Evolutionary conservation across 64 coral and sea anemone species (phyloP), one percentile per base, ranked within the genome.

Genomic region (Dendronephthya gigantea): DNA sequence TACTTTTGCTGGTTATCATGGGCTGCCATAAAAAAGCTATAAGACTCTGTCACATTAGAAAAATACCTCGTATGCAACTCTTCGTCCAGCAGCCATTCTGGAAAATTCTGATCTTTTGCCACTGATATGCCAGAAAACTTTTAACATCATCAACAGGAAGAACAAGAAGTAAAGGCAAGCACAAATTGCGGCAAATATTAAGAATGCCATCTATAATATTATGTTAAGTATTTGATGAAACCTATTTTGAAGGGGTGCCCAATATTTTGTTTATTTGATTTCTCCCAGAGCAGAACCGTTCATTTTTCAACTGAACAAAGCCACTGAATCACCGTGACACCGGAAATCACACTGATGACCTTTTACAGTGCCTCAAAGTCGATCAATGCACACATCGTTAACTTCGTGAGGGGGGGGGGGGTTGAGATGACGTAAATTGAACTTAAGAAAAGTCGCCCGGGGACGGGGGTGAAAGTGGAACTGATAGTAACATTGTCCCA

Each of bases 111-210:
- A 83, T 38, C 84, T 68, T 25, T 93, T 98, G 23, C 95, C 90
- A 13, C 90, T 92, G 66, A 98, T 93, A 75, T 93, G 93, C 68
- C 85, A 93, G 35, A 98, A 98, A 23, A 98, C 95, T 90, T 83
- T 93, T n/a, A 98, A 86, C n/a, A 97, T 87, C 91, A 97, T 91
- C 16, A 93, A 56, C 43, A 86, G 87, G 38, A 97, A 87, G 66
- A 97, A 97, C 87, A 97, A 56, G 41, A 97, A 97, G 52, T 97
- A 97, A 14, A 97, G 30, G 33, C 83, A 91, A 14, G 94, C 94
- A 45, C 94, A 91, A 17, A 97, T 49, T 41, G 84, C 94, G 35
- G 91, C 94, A 50, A 79, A 91, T 32, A 97, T 91, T 8, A 97
- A 89, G 84, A 97, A 97, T 1, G 83, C 94, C 65, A 93, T 88